These are phyloP conservation scores for Bambusicola thoracicus DNA, from an alignment of 2,113 vertebrate species.

Conservation along the genomic window DNA sequence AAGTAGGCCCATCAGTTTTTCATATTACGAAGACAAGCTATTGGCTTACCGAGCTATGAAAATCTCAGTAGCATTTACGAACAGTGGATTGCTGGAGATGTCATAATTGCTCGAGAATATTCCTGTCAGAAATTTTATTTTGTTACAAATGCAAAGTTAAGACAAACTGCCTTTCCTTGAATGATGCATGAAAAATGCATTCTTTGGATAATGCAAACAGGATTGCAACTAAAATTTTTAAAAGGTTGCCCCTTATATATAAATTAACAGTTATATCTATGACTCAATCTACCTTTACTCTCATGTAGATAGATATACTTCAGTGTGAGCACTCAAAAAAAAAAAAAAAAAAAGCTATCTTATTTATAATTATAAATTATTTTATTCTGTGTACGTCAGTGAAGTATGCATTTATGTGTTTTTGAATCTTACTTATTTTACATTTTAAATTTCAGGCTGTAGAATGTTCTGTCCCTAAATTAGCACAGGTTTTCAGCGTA, in stretches of 20 bases:
- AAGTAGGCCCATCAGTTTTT: neutral
- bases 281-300: neutral
- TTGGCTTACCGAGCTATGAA: neutral
- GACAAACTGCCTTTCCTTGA: neutral
- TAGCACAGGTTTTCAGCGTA: neutral
- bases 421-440: neutral
- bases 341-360: neutral
- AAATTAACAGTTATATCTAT: neutral
- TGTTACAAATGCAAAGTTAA: neutral
- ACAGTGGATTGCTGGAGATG: neutral
- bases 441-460: neutral
- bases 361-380: neutral
- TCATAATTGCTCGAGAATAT: neutral
- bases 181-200: neutral
- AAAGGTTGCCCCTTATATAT: neutral
- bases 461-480: neutral
- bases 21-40: neutral
- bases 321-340: neutral
- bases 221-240: neutral
- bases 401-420: neutral
- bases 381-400: neutral
- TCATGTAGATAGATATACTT: neutral
- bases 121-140: neutral
- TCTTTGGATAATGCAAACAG: constrained; percentile 4
- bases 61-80: neutral